These are phyloP conservation scores for Danio aesculapii DNA, from an alignment of 2,797 vertebrate genomes.

Conservation along the genomic window DNA sequence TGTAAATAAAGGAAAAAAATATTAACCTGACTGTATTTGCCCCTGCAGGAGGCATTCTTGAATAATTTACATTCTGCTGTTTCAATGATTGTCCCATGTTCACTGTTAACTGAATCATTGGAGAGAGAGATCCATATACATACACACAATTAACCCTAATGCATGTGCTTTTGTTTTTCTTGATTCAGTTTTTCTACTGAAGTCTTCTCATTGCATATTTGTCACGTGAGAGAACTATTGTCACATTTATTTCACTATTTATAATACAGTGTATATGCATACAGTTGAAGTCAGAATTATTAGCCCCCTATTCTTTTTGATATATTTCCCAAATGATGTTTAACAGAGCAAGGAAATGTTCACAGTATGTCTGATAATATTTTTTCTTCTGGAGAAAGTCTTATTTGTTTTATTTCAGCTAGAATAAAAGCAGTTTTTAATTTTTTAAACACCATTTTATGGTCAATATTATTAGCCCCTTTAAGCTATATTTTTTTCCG, in stretches of 20 bases:
- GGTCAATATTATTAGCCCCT: too few relatives aligned
- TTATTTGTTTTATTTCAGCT: too few relatives aligned
- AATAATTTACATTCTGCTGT: neutral
- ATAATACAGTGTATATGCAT: neutral
- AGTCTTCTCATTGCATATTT: neutral
- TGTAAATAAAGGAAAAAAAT: neutral
- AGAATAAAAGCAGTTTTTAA: too few relatives aligned
- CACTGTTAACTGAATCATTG: slow-evolving; percentile 9
- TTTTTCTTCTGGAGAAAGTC: too few relatives aligned
- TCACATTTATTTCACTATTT: too few relatives aligned
- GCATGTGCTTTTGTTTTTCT: neutral
- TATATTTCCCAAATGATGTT: too few relatives aligned
- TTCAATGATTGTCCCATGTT: slow-evolving; percentile 6
- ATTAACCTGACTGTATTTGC: neutral
- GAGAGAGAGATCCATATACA: neutral
- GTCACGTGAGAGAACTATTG: neutral
- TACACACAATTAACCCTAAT: neutral
- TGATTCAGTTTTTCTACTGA: neutral
- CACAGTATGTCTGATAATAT: too few relatives aligned
- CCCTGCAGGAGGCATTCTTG: slow-evolving; percentile 1
- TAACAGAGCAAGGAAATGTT: too few relatives aligned
- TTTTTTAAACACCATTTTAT: too few relatives aligned
- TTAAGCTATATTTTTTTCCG: too few relatives aligned
- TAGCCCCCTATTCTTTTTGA: too few relatives aligned
- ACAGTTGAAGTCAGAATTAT: too few relatives aligned